Evolutionary conservation across 2,113 vertebrate species (phyloP), one percentile per base, ranked within the genome.

Genomic region (Gopherus evgoodei): DNA sequence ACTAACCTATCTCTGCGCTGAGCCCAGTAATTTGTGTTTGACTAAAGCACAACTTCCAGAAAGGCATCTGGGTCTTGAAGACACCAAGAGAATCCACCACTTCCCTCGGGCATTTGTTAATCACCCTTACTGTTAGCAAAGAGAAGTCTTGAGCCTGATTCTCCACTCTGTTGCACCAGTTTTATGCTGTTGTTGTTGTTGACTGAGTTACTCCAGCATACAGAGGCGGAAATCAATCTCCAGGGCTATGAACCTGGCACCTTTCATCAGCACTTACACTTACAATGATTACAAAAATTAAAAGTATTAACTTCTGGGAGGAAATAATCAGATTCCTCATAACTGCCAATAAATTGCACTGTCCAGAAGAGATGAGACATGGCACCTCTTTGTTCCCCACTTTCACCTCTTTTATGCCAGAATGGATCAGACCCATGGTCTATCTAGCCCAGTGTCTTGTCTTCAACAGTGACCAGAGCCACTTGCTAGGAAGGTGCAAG

Each of bases 351-450:
- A 50, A 42, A 52, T 31, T 53, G 25, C 21, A 53, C 53, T 76
- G 62, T 35, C 31, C 62, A 65, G 35, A 72, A 57, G 31, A 44
- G 89, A 21, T 81, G 44, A 93, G 4, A 12, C 0, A 22, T 3
- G 9, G 38, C 54, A 53, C 5, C 27, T 22, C 54, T 53, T 50
- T 2, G 7, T 3, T 57, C 1, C 3, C 50, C 69, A 11, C 3
- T 81, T 35, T 6, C 59, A 79, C 50, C n/a, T 29, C 38, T 59
- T 83, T 19, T 2, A 44, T 0, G 14, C 57, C 83, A 17, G 69
- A 1, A 13, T 19, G 89, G 81, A 50, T 22, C 57, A 44, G 80
- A 29, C 3, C 1, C 0, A 1, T 1, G 2, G 27, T 4, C 21
- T 21, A 42, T 75, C 38, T 42, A 75, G 69, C 8, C 35, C 31